Evolutionary conservation across 2,797 vertebrate species (phyloP), one percentile per base, ranked within the genome.

Genomic region (Pteronotus mesoamericanus): DNA sequence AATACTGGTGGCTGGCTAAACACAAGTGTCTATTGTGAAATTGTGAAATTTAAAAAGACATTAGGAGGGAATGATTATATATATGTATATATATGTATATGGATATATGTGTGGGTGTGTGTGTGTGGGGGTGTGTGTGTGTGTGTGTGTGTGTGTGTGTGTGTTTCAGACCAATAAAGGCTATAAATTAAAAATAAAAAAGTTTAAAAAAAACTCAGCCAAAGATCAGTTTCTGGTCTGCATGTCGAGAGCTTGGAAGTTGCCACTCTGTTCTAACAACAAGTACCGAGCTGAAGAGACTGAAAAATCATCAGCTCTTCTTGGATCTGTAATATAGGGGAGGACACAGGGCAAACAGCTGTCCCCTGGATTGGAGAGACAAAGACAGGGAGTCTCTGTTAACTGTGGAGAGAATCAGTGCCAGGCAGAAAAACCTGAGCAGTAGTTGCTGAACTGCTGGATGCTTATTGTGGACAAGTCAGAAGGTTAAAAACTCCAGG

Each of bases 1-100:
- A 89, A 44, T 95, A 90, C 91, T 75, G 74, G 44, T 78, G 18
- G 12, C 57, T 61, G n/a, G 84, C 86, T 75, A 86, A 95, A 74
- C 39, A 59, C 8, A 72, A 79, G 32, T 2, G 15, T 91, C 61
- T 93, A 75, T 22, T 85, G 5, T 66, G 26, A 82, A 90, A 92
- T 24, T 69, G 29, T 83, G 69, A 89, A 53, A 72, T 34, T 94
- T 46, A 86, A 79, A 61, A 96, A 51, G 34, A 79, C 21, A 51
- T 26, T 90, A 21, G 24, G 5, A 51, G 2, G 26, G 3, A 26
- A 80, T 89, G 72, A 79, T 93, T 84, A 82, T 9, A 14, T 51
- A 14, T 46, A 8, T 12, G 8, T 46, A 46, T 46, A 46, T 46
- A 46, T 9, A 5, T 44, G 44, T 44, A 44, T 44, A 44, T 44